These are phyloP conservation scores for Rhamphomyia laevipes DNA, from an alignment of 2,888 invertebrate genomes.

Conservation along the genomic window DNA sequence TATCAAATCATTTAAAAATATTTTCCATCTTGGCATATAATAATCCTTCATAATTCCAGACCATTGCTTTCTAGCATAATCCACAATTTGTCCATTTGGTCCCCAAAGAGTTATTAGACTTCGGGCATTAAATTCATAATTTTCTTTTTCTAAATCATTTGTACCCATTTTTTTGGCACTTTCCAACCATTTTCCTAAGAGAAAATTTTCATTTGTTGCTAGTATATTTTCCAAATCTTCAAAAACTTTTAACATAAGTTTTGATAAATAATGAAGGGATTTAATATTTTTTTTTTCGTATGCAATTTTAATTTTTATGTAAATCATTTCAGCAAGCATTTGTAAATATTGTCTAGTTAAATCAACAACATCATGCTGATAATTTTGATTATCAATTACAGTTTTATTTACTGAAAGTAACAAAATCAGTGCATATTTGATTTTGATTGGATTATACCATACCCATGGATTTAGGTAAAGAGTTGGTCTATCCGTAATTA, in stretches of 20 bases:
- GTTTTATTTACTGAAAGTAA: slow-evolving; percentile 30
- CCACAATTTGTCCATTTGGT: slow-evolving; percentile 75
- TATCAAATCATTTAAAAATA: slow-evolving; percentile 52
- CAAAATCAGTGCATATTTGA: slow-evolving; percentile 45
- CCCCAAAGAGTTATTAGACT: slow-evolving; percentile 95
- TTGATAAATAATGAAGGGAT: slow-evolving; percentile 25
- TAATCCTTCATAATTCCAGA: slow-evolving; percentile 55
- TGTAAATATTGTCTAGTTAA: slow-evolving; percentile 75
- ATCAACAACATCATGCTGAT: slow-evolving; percentile 73
- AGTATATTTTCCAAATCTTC: slow-evolving; percentile 53
- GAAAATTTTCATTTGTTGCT: slow-evolving; percentile 49
- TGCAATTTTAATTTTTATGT: slow-evolving; percentile 43
- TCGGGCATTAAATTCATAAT: slow-evolving; percentile 68
- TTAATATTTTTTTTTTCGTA: slow-evolving; percentile 24
- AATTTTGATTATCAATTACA: slow-evolving; percentile 22
- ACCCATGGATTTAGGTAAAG: slow-evolving; percentile 56
- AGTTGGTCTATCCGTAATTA: slow-evolving; percentile 56
- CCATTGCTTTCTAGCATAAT: slow-evolving; percentile 94
- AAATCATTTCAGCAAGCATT: slow-evolving; percentile 55
- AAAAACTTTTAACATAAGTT: slow-evolving; percentile 45
- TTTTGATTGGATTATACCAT: slow-evolving; percentile 54
- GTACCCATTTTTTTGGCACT: slow-evolving; percentile 46
- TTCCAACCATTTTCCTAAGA: slow-evolving; percentile 59
- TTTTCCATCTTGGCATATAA: slow-evolving; percentile 63
- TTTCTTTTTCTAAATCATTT: slow-evolving; percentile 33